Percentiles rank a stretch among this genome's conserved stretches.
Evolutionary conservation across 1,140 invertebrate species (phyloP).

Genomic region (Procambarus clarkii): DNA sequence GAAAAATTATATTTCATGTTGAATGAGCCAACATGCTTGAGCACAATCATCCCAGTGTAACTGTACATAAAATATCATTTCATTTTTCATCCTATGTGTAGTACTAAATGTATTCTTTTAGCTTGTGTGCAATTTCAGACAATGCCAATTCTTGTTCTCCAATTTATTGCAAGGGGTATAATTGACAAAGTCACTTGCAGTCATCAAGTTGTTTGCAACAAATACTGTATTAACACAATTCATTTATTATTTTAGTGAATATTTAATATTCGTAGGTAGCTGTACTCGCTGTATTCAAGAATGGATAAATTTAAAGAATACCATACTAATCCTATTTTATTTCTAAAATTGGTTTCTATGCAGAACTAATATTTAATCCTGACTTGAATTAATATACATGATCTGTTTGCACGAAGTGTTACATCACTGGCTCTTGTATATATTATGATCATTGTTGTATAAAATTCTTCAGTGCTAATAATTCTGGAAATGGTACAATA

Average conservation of each 20-base stretch:
- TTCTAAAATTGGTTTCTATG: background rate
- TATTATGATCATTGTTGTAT: constrained; percentile 28
- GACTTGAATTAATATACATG: background rate
- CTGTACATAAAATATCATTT: constrained; percentile 51
- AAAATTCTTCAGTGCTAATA: constrained; percentile 22
- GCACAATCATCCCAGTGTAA: constrained; percentile 65
- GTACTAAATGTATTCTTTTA: constrained; percentile 27
- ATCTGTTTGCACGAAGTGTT: constrained; percentile 28
- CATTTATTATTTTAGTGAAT: constrained; percentile 45
- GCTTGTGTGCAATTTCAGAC: constrained; percentile 8
- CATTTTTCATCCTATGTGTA: constrained; percentile 49
- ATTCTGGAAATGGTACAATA: constrained; percentile 22
- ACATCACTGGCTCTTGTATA: constrained; percentile 8
- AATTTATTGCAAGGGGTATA: constrained; percentile 19
- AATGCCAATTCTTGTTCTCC: background rate
- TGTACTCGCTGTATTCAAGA: background rate
- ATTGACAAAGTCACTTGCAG: constrained; percentile 19
- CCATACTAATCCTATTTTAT: background rate
- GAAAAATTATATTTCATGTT: constrained; percentile 37
- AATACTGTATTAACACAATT: constrained; percentile 20
- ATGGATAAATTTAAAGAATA: background rate
- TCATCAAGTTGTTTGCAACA: background rate
- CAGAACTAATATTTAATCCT: constrained; percentile 15
- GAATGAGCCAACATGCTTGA: constrained; percentile 46
- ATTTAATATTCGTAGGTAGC: constrained; percentile 61